phyloP scores from a whole-genome alignment of 2,888 invertebrate species.

The Chymomyza caudatula region DNA sequence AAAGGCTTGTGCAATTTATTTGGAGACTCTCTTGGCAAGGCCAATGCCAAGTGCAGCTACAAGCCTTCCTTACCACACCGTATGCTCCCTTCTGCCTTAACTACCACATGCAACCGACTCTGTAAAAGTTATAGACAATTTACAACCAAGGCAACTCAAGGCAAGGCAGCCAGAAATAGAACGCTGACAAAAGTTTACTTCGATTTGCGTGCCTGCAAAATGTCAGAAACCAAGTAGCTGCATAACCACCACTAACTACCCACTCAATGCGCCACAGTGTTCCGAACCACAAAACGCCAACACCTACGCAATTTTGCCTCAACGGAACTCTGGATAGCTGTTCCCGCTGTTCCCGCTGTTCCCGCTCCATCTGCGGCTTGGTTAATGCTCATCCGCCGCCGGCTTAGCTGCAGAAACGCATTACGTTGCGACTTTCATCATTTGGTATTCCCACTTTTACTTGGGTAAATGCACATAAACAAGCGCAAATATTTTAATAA shows the following conservation, averaged over 20 bases:
- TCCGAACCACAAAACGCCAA: too few relatives aligned
- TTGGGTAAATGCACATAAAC: neutral
- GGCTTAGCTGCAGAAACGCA: too few relatives aligned
- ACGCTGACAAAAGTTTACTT: neutral
- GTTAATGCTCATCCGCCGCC: too few relatives aligned
- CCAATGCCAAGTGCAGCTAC: neutral
- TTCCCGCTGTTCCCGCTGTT: too few relatives aligned
- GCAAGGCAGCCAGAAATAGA: neutral
- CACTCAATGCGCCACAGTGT: neutral
- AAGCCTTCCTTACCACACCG: neutral
- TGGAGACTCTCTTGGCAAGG: neutral
- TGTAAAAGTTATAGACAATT: neutral
- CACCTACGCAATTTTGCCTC: too few relatives aligned
- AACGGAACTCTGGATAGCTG: too few relatives aligned
- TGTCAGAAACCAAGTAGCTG: neutral
- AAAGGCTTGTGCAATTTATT: neutral
- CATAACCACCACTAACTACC: neutral
- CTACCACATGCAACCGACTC: neutral
- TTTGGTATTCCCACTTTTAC: neutral
- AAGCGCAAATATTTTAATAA: neutral
- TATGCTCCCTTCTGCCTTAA: neutral
- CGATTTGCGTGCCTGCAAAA: neutral
- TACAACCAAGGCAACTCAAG: neutral
- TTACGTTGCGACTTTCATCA: neutral
- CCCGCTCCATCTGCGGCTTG: too few relatives aligned